phyloP scores from a whole-genome alignment of 2,113 vertebrate genomes.

The Pteruthius melanotis region DNA sequence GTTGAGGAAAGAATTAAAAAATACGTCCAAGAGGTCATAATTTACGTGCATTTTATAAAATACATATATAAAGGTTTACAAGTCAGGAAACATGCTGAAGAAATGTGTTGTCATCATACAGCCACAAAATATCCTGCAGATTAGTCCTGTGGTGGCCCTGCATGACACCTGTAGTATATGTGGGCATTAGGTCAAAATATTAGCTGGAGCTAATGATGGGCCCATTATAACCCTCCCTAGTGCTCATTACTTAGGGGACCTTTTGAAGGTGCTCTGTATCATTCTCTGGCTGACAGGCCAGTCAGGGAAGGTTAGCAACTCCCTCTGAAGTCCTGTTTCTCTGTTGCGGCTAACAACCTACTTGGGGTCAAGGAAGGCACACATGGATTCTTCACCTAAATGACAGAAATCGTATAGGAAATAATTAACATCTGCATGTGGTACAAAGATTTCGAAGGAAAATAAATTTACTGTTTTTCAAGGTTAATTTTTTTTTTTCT shows the following conservation, averaged over 20 bases:
- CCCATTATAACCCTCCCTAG: constrained; percentile 49
- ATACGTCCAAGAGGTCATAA: not conserved
- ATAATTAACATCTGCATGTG: constrained; percentile 62
- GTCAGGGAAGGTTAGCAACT: constrained; percentile 44
- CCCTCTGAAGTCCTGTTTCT: constrained; percentile 54
- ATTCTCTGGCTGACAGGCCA: constrained; percentile 58
- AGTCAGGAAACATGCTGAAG: not conserved
- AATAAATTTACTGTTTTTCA: constrained; percentile 45
- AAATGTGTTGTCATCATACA: constrained; percentile 48
- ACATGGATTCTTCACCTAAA: constrained; percentile 54
- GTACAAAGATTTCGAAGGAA: constrained; percentile 26
- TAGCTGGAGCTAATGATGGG: constrained; percentile 54
- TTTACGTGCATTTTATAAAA: not conserved
- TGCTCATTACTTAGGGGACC: constrained; percentile 54
- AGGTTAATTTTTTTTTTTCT: constrained; percentile 21
- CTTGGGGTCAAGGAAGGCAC: constrained; percentile 51
- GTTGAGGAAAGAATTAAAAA: not conserved
- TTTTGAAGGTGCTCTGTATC: constrained; percentile 66
- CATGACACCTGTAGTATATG: constrained; percentile 40
- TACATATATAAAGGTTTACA: not conserved
- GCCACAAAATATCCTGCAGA: constrained; percentile 16
- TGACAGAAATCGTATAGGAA: constrained; percentile 40
- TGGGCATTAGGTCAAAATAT: constrained; percentile 62
- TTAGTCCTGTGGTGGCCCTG: constrained; percentile 42
- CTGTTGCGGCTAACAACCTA: not conserved